phyloP scores from a whole-genome alignment of 2,888 invertebrate genomes.

The Hypena proboscidalis region DNA sequence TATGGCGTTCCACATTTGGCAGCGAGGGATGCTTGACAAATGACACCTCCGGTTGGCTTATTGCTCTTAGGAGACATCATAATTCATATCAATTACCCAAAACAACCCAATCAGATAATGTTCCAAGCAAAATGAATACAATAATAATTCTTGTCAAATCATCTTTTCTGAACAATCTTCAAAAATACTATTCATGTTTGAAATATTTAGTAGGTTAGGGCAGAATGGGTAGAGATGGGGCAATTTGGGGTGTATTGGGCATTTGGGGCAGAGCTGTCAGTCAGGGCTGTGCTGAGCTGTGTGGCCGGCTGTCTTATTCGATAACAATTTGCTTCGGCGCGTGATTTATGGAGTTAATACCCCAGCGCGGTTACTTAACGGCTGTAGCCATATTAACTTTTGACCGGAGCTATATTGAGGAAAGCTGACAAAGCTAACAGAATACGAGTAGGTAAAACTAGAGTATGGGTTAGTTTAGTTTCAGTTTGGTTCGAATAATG shows the following conservation, averaged over 20 bases:
- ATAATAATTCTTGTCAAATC: conserved; percentile 23
- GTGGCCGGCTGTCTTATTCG: conserved; percentile 59
- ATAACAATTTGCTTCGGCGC: conserved; percentile 72
- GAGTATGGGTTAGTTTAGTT: too few relatives aligned
- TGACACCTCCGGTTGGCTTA: too few relatives aligned
- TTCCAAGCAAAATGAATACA: conserved; percentile 15
- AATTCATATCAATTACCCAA: background rate
- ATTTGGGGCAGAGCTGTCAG: conserved; percentile 9
- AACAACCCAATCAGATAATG: background rate
- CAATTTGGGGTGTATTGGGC: background rate
- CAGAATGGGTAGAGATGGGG: background rate
- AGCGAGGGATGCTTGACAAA: too few relatives aligned
- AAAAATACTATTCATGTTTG: conserved; percentile 22
- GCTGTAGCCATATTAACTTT: conserved; percentile 47
- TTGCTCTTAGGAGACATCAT: too few relatives aligned
- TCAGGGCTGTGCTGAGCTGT: conserved; percentile 29
- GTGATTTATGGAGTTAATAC: conserved; percentile 71
- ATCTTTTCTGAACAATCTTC: conserved; percentile 10
- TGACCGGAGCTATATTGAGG: conserved; percentile 28
- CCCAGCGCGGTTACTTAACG: conserved; percentile 53
- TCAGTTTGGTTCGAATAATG: too few relatives aligned
- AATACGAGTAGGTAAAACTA: too few relatives aligned
- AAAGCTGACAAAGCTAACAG: conserved; percentile 10
- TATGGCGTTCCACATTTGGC: too few relatives aligned
- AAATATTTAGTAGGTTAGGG: conserved; percentile 12